Conservation (phyloP, 1,140 invertebrate genomes). For the Nasonia longicornis region DNA sequence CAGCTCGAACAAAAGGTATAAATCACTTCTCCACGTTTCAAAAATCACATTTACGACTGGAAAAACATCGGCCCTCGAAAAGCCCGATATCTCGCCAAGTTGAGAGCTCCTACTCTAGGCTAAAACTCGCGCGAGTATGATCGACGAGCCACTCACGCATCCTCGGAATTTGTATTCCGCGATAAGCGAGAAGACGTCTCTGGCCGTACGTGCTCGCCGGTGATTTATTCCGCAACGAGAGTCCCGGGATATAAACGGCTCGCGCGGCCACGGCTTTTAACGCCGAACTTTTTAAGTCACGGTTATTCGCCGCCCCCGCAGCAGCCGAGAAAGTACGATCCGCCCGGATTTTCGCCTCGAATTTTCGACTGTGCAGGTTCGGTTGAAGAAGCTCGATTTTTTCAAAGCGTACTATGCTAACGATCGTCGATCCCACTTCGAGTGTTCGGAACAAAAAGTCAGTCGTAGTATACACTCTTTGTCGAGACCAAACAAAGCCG, state of each 20-base stretch:
- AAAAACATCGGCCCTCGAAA: neutral
- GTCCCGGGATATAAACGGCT: neutral
- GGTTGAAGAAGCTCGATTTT: neutral
- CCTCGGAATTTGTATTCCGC: conserved; percentile 10
- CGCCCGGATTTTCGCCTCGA: neutral
- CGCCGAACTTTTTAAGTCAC: conserved; percentile 7
- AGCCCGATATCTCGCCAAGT: neutral
- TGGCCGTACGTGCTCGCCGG: neutral
- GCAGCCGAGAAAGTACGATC: neutral
- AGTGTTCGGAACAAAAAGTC: neutral
- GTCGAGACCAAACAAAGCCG: neutral
- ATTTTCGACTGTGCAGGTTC: neutral
- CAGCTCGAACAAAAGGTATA: too few relatives aligned
- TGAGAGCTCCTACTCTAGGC: neutral
- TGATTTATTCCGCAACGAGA: neutral
- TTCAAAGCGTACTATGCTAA: neutral
- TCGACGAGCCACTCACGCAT: conserved; percentile 4
- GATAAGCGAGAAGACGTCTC: conserved; percentile 16
- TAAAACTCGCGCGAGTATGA: neutral
- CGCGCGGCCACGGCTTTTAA: conserved; percentile 9
- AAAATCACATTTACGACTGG: neutral
- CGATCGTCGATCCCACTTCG: neutral
- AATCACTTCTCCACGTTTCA: neutral
- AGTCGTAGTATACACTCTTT: too few relatives aligned
- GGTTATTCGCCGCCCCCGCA: neutral